Evolutionary conservation across 2,113 vertebrate genomes (phyloP).

Genomic region (Myanophis thanlyinensis): DNA sequence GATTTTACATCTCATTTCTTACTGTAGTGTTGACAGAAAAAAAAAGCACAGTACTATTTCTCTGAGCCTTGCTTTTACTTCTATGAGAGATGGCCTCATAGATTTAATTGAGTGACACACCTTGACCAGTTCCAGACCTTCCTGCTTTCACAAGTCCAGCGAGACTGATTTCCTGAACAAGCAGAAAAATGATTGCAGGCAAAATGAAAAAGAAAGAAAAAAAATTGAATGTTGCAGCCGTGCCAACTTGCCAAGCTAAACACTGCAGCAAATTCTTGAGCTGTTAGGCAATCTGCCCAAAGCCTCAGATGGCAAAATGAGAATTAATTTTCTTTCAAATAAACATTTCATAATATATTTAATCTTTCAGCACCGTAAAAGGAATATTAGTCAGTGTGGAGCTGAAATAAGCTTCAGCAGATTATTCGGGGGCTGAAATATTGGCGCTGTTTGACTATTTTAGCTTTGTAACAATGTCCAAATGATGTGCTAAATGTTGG

Average conservation of each 20-base stretch:
- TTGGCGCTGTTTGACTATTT: not conserved
- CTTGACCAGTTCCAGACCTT: not conserved
- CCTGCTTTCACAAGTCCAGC: not conserved
- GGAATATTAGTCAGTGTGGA: conserved; percentile 9
- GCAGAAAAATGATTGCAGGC: not conserved
- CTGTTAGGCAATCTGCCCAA: conserved; percentile 33
- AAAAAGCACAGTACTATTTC: not conserved
- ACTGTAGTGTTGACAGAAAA: not conserved
- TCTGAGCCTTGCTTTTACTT: not conserved
- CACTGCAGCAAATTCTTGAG: conserved; percentile 52
- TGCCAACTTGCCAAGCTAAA: conserved; percentile 25
- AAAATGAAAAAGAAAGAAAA: not conserved
- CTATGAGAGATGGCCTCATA: not conserved
- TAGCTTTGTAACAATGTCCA: not conserved
- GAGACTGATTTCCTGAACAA: conserved; percentile 3
- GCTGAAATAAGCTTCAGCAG: conserved; percentile 9
- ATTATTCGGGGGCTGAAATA: not conserved
- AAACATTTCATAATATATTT: conserved; percentile 51
- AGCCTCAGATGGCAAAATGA: conserved; percentile 39
- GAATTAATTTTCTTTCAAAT: conserved; percentile 39
- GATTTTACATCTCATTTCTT: not conserved
- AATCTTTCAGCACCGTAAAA: conserved; percentile 47
- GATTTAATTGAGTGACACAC: not conserved
- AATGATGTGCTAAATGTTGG: not conserved
- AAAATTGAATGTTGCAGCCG: not conserved